Conservation (phyloP, 1,140 invertebrate species). For the Panagrolaimus sp. region DNA sequence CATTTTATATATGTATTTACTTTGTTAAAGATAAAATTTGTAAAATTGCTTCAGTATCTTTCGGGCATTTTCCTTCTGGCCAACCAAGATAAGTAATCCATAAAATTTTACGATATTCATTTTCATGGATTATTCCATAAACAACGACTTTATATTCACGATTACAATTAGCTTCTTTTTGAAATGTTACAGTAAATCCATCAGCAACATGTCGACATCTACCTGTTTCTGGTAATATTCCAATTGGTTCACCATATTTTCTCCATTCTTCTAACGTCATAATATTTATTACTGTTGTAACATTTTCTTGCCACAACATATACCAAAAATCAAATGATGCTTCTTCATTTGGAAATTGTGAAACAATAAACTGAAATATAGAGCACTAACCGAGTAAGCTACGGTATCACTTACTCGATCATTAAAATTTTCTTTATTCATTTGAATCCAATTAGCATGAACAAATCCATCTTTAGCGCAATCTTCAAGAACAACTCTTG, state of each 20-base stretch:
- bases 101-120: background rate
- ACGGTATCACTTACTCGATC: background rate
- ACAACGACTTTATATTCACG: background rate
- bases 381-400: too few relatives aligned
- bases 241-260: background rate
- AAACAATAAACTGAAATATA: background rate
- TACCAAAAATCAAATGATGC: background rate
- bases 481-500: background rate
- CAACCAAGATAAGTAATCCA: background rate
- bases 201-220: background rate
- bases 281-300: background rate
- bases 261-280: background rate
- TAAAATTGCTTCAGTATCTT: background rate
- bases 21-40: background rate
- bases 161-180: background rate
- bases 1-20: too few relatives aligned
- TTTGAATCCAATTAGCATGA: background rate
- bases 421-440: background rate
- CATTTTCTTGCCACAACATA: constrained; percentile 1
- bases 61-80: background rate
- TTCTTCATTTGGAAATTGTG: background rate
- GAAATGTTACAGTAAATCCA: constrained; percentile 1
- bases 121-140: background rate
- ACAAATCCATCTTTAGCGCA: constrained; percentile 7
- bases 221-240: background rate